Evolutionary conservation across 92 coral and sea anemone genomes (phyloP).

Genomic region (Epizoanthus rinbou): DNA sequence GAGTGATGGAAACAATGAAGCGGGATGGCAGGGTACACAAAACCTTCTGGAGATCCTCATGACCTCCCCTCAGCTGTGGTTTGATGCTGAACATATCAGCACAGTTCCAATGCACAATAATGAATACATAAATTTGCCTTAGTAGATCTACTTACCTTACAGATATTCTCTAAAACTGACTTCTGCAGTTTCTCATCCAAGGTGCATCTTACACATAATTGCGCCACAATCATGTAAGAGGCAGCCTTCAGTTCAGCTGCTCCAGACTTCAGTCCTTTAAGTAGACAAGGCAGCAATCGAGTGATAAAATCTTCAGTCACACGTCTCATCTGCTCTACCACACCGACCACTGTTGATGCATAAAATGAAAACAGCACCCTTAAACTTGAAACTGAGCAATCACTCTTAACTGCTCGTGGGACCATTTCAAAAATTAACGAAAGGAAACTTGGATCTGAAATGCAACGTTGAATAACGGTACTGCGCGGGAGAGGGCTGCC

Average conservation of each 20-base stretch:
- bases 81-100: no score
- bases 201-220: slow-evolving; percentile 77
- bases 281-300: slow-evolving; percentile 64
- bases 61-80: no score
- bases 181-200: slow-evolving; percentile 73
- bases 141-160: slow-evolving; percentile 66
- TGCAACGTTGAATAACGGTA: slow-evolving; percentile 83
- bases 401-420: slow-evolving; percentile 53
- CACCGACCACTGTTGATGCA: slow-evolving; percentile 91
- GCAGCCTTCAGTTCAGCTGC: slow-evolving; percentile 76
- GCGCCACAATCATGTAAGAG: slow-evolving; percentile 94
- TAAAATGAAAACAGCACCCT: slow-evolving; percentile 86
- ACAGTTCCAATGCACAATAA: no score
- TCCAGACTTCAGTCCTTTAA: slow-evolving; percentile 77
- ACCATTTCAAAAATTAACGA: slow-evolving; percentile 77
- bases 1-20: no score
- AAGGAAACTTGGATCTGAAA: slow-evolving; percentile 74
- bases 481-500: slow-evolving; percentile 87
- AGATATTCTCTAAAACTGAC: slow-evolving; percentile 79
- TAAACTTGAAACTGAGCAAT: slow-evolving; percentile 64
- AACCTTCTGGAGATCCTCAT: no score
- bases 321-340: slow-evolving; percentile 70
- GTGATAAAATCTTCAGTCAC: slow-evolving; percentile 82
- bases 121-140: no score
- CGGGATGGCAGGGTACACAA: no score